Conservation (phyloP, 1,140 invertebrate species). For the Pentalonia nigronervosa region DNA sequence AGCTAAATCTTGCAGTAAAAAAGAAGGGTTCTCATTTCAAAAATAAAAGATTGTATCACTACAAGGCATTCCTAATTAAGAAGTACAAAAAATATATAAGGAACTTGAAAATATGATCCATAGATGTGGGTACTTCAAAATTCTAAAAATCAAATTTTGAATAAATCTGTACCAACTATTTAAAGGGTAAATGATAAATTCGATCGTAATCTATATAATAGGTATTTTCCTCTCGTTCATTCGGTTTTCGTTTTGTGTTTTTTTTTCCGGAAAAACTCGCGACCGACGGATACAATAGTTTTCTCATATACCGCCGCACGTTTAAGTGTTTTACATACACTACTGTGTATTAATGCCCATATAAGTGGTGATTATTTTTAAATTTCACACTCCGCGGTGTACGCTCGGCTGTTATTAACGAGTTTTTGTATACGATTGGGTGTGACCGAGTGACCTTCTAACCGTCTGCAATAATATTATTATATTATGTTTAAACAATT, state of each 20-base stretch:
- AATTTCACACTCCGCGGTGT: not conserved
- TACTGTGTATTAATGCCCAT: not conserved
- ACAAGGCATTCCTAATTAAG: no score
- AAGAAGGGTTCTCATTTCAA: no score
- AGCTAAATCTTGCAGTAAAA: no score
- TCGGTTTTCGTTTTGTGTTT: not conserved
- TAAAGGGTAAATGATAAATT: not conserved
- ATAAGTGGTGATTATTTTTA: not conserved
- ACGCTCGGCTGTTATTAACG: not conserved
- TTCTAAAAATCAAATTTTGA: no score
- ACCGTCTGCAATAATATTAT: not conserved
- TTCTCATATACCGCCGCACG: not conserved
- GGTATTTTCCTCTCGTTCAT: accelerated
- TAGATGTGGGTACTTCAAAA: no score
- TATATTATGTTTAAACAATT: not conserved
- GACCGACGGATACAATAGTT: not conserved
- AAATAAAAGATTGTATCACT: no score
- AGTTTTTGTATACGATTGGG: not conserved
- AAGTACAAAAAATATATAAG: no score
- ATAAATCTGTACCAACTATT: no score
- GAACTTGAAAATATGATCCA: no score
- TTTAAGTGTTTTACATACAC: slow-evolving; percentile 1
- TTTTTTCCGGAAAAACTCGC: not conserved
- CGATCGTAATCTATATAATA: not conserved
- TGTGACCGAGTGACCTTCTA: slow-evolving; percentile 3